phyloP scores from a whole-genome alignment of 2,113 vertebrate species.

The Hippocampus abdominalis region DNA sequence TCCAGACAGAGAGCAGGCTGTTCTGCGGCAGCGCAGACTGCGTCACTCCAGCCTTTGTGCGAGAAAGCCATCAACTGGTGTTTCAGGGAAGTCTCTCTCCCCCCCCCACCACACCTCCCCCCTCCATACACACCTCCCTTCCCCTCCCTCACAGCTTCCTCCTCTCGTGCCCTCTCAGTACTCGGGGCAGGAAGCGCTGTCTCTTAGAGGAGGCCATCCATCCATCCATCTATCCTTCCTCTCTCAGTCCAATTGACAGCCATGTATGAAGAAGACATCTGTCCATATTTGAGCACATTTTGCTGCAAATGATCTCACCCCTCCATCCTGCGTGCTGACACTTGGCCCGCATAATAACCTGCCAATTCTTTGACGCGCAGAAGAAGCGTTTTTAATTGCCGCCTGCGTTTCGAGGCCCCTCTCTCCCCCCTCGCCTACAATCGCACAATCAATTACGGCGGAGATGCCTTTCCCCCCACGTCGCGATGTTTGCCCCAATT shows the following conservation, averaged over 20 bases:
- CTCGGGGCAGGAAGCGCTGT: constrained; percentile 71
- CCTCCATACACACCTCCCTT: constrained; percentile 48
- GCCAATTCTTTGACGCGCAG: constrained; percentile 76
- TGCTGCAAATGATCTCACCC: constrained; percentile 74
- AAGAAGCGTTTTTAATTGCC: constrained; percentile 83
- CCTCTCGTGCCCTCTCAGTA: constrained; percentile 66
- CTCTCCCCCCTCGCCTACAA: constrained; percentile 60
- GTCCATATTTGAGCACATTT: constrained; percentile 79
- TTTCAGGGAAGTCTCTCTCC: constrained; percentile 73
- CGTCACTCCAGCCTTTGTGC: constrained; percentile 72
- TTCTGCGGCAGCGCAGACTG: constrained; percentile 73
- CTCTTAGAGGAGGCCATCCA: constrained; percentile 67
- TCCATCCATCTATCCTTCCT: constrained; percentile 35
- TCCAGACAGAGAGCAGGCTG: constrained; percentile 79
- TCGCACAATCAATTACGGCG: constrained; percentile 83
- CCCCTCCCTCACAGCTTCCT: constrained; percentile 68
- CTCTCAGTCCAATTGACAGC: constrained; percentile 70
- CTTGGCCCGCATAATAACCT: constrained; percentile 72
- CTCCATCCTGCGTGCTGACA: constrained; percentile 71
- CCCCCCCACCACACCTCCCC: constrained; percentile 64
- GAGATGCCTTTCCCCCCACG: constrained; percentile 79
- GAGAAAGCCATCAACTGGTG: constrained; percentile 74
- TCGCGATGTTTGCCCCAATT: constrained; percentile 79
- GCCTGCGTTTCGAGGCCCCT: constrained; percentile 74
- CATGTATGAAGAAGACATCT: constrained; percentile 82